Evolutionary conservation across 2,113 vertebrate species (phyloP).

Genomic region (Ursus arctos): DNA sequence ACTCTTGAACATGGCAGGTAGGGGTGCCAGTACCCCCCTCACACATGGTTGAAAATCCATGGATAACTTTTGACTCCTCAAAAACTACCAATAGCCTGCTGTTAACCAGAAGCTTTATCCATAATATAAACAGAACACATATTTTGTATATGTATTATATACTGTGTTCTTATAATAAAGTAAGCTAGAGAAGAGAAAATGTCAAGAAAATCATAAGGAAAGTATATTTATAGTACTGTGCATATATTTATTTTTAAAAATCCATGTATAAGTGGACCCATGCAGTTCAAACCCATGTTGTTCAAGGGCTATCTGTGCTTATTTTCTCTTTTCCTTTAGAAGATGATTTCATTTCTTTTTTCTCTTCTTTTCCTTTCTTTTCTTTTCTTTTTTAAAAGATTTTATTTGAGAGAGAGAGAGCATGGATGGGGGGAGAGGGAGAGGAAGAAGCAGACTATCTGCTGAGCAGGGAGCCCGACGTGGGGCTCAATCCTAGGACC

Average conservation of each 20-base stretch:
- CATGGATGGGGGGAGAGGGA: not conserved
- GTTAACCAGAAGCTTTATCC: not conserved
- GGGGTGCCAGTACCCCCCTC: not conserved
- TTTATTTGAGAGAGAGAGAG: not conserved
- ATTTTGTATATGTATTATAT: not conserved
- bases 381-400: not conserved
- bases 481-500: no score
- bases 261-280: not conserved
- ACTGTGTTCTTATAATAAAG: not conserved
- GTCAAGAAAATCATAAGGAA: not conserved
- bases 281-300: not conserved
- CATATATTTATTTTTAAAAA: not conserved
- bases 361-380: no score
- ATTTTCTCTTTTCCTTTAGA: constrained; percentile 25
- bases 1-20: not conserved
- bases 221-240: not conserved
- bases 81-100: not conserved
- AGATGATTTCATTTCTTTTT: not conserved
- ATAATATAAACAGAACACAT: not conserved
- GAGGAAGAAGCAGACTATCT: not conserved
- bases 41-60: not conserved
- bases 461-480: not conserved
- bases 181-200: not conserved
- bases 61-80: not conserved
- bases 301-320: not conserved